Percentiles rank a stretch among this genome's conserved stretches.
Evolutionary conservation across 2,113 vertebrate species (phyloP).

Genomic region (Nymphicus hollandicus): DNA sequence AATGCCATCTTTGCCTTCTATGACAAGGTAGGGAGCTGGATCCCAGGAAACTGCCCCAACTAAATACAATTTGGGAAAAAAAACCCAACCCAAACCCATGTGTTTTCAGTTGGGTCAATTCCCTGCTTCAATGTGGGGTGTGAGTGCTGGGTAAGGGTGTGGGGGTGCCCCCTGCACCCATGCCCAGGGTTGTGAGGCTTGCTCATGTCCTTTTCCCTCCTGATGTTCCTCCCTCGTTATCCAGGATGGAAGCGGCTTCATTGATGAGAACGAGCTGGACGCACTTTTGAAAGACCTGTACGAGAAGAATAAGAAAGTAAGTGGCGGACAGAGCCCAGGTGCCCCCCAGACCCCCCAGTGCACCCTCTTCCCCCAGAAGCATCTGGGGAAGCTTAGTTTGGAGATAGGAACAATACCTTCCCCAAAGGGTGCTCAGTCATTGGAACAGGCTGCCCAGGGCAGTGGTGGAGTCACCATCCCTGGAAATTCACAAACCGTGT

Average conservation of each 20-base stretch:
- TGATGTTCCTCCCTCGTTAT: not conserved
- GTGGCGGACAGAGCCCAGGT: not conserved
- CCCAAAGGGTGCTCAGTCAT: not conserved
- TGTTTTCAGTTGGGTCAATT: not conserved
- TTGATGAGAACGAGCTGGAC: conserved; percentile 93
- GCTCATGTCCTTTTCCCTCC: not conserved
- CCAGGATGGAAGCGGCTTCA: conserved; percentile 95
- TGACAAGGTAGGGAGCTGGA: conserved; percentile 81
- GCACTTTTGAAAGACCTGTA: conserved; percentile 94
- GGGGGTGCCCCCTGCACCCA: too few species aligned
- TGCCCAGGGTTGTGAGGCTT: not conserved
- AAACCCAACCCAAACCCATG: not conserved
- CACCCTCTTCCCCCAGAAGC: not conserved
- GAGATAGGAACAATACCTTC: not conserved
- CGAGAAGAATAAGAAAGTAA: conserved; percentile 93
- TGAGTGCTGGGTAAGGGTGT: not conserved
- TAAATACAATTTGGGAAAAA: not conserved
- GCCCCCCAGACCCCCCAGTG: rapidly evolving
- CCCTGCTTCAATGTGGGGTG: not conserved
- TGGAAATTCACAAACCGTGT: not conserved
- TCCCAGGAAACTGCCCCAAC: rapidly evolving
- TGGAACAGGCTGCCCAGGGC: not conserved
- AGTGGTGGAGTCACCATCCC: not conserved
- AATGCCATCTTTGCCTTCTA: conserved; percentile 91
- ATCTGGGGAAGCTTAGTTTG: not conserved